Base-by-base conservation (phyloP, 92 coral and sea anemone genomes). In the Anthopleura xanthogrammica region DNA sequence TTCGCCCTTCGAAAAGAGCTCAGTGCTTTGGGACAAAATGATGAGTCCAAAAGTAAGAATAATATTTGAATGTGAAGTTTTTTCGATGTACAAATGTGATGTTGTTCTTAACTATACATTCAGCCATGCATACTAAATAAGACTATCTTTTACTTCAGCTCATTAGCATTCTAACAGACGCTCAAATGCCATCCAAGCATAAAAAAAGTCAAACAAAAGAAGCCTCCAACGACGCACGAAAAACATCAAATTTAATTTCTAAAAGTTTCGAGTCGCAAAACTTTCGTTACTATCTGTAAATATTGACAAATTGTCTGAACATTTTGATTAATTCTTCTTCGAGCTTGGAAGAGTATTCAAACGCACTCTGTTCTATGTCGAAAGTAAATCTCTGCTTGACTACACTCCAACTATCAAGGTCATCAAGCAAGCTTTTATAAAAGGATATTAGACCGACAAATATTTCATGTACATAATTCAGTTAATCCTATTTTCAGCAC, bases 91-190 rank as follows among this genome's bases (percentile, higher is more conserved):
- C 60, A 54, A 77, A 77, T 40, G 2, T 52, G n/a, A 16, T 52
- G 42, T 29, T 78, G 72, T 79, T 78, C 60, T 79, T 54, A 60
- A 16, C 57, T 22, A 6, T 40, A 14, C 19, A 23, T 43, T 42
- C 76, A 80, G 41, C 64, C 60, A 80, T 24, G 83, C 83, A 75
- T 62, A 68, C 36, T 52, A 80, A 80, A 58, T 58, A 66, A 42
- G 50, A 46, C 83, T 80, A 29, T 7, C 76, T 80, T 19, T 16
- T 43, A 41, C 50, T 22, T 12, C 24, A n/a, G 13, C 14, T 66
- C n/a, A 80, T 80, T 80, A 80, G 64, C 77, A 80, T 80, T 65
- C 83, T 41, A 65, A 80, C 22, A 9, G 76, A 58, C 71, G 76
- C 76, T 19, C 60, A 66, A 64, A 41, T 20, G 65, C 22, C 66